A percentile compares a stretch with the other conserved stretches of the same genome.
Evolutionary conservation across 2,797 vertebrate genomes (phyloP).

Genomic region (Scleropages formosus): DNA sequence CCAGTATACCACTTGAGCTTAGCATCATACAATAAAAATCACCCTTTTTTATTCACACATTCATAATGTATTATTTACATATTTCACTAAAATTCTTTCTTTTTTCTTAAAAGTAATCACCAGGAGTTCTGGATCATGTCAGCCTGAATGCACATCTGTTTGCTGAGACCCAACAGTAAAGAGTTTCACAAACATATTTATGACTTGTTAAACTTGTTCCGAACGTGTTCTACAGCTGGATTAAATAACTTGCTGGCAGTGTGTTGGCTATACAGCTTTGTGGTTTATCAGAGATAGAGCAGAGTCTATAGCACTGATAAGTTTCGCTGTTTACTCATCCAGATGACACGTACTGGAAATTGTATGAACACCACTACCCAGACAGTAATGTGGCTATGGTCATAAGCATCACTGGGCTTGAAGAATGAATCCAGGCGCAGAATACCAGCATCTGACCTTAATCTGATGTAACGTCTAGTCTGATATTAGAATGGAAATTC

Average conservation of each 20-base stretch:
- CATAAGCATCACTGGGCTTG: neutral
- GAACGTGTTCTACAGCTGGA: conserved; percentile 17
- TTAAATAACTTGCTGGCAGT: conserved; percentile 7
- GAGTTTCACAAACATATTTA: conserved; percentile 26
- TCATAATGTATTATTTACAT: no score
- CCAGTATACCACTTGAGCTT: no score
- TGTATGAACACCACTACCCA: neutral
- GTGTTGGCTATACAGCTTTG: neutral
- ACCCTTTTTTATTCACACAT: no score
- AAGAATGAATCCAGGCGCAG: neutral
- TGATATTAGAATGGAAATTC: conserved; percentile 1
- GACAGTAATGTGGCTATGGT: neutral
- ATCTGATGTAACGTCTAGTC: neutral
- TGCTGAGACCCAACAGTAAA: conserved; percentile 9
- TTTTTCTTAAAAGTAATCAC: neutral
- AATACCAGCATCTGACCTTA: neutral
- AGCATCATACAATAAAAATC: no score
- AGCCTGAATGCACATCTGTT: neutral
- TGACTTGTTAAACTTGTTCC: conserved; percentile 21
- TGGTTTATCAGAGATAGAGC: neutral
- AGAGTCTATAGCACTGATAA: neutral
- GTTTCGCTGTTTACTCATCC: neutral
- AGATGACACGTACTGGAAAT: neutral
- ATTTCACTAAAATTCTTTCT: no score
- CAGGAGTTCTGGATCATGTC: conserved; percentile 2